Base-by-base conservation (phyloP, 2,797 vertebrate genomes). In the Glossophaga mutica region DNA sequence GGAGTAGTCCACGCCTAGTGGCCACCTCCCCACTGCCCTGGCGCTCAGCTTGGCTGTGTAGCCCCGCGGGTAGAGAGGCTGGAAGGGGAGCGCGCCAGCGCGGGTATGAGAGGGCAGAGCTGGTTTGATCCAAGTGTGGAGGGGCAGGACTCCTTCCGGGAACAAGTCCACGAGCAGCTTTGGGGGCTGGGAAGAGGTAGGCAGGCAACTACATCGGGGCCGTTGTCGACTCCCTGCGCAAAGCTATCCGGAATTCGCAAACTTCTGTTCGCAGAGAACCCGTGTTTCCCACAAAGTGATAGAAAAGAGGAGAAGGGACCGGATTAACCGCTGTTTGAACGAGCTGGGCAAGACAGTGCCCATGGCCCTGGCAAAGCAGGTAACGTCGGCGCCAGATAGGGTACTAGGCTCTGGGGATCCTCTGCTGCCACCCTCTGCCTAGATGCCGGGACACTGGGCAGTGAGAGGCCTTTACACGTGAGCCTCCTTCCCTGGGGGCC, bases 231-330 rank as follows among this genome's bases (percentile, higher is more conserved):
- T 32, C 39, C 26, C 39, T 44, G 37, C 79, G 62, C 62, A 32
- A 91, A 77, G 32, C 7, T 42, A 71, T 34, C 62, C 46, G 86
- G 42, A 96, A 82, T 0, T 2, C 39, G 32, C 86, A 76, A 89
- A 34, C 11, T 59, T 97, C 67, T 98, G 95, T 98, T 96, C 81
- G 55, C 98, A 99, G 99, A 99, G 99, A 98, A 99, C 99, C 74
- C 99, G 99, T 0, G 99, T 99, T 88, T 99, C 99, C 76, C 99
- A 99, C 98, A 99, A 99, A 98, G 99, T 99, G 76, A 99, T 99
- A 26, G 99, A 99, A 98, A 99, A 99, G 96, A 98, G 99, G 84
- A 98, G 99, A 96, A 98, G 99, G 81, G 99, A 99, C 97, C 99
- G 99, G 16, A 99, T 99, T 96, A 99, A 99, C 91, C 99, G 99